Evolutionary conservation across 2,888 invertebrate genomes (phyloP).

Genomic region (Balanococcus diminutus): DNA sequence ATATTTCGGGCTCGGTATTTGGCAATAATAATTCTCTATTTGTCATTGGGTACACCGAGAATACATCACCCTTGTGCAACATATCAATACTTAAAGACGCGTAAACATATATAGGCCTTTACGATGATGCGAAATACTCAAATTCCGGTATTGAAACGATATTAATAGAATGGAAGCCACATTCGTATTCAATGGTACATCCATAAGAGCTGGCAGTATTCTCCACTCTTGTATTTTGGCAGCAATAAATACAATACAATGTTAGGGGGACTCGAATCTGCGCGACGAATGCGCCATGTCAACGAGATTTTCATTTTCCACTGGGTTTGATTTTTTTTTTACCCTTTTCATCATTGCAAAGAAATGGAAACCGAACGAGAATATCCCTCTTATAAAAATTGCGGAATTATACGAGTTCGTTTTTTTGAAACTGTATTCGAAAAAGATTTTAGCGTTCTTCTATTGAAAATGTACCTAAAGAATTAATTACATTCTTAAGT

Average conservation of each 20-base stretch:
- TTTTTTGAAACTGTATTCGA: background rate
- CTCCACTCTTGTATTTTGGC: background rate
- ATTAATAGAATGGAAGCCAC: background rate
- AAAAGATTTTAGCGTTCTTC: background rate
- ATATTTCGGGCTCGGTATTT: background rate
- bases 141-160: conserved; percentile 6
- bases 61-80: background rate
- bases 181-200: background rate
- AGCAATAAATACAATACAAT: conserved; percentile 10
- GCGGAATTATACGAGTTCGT: background rate
- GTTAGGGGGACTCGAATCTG: background rate
- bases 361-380: no score
- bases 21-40: conserved; percentile 19
- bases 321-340: background rate
- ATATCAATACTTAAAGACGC: background rate
- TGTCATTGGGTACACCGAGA: background rate
- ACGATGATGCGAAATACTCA: background rate
- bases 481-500: conserved; percentile 8
- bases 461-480: background rate
- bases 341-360: background rate
- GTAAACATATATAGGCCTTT: background rate
- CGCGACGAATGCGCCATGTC: background rate
- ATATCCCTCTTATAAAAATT: no score
- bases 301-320: background rate
- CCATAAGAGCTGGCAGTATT: background rate